Conservation (phyloP, 2,888 invertebrate species). For the Pollenia labialis region DNA sequence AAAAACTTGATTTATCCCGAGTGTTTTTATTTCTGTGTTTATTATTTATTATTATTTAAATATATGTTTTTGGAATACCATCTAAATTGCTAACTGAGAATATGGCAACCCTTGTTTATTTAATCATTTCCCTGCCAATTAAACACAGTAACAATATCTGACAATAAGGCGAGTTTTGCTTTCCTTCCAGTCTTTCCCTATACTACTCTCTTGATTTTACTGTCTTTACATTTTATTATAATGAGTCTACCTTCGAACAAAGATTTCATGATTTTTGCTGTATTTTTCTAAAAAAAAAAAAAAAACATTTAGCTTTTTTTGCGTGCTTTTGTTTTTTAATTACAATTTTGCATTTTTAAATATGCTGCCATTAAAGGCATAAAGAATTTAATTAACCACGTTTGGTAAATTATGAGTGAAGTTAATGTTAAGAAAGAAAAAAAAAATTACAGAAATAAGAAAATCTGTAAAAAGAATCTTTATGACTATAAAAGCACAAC, state of each 20-base stretch:
- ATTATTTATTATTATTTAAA: too few relatives aligned
- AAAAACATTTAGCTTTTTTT: conserved; percentile 27
- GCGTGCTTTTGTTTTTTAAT: conserved; percentile 52
- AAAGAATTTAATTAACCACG: conserved; percentile 73
- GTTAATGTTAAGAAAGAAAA: conserved; percentile 52
- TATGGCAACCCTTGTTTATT: conserved; percentile 40
- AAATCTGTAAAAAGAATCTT: conserved; percentile 42
- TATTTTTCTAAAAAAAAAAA: neutral
- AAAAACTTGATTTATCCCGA: too few relatives aligned
- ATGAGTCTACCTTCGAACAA: conserved; percentile 18
- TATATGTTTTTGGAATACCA: too few relatives aligned
- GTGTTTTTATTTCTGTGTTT: too few relatives aligned
- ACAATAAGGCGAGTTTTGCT: neutral
- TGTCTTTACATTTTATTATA: neutral
- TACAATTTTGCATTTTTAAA: conserved; percentile 69
- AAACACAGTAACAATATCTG: neutral
- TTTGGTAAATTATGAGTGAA: conserved; percentile 72
- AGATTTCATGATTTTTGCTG: conserved; percentile 1
- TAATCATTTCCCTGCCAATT: neutral
- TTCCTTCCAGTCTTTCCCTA: neutral
- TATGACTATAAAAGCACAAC: conserved; percentile 26
- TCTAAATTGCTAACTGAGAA: neutral
- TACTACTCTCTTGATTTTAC: neutral
- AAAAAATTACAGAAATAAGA: conserved; percentile 7
- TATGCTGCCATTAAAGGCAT: conserved; percentile 68